Evolutionary conservation across 2,113 vertebrate species (phyloP), one percentile per base, ranked within the genome.

Genomic region (Neodon shergylaensis): DNA sequence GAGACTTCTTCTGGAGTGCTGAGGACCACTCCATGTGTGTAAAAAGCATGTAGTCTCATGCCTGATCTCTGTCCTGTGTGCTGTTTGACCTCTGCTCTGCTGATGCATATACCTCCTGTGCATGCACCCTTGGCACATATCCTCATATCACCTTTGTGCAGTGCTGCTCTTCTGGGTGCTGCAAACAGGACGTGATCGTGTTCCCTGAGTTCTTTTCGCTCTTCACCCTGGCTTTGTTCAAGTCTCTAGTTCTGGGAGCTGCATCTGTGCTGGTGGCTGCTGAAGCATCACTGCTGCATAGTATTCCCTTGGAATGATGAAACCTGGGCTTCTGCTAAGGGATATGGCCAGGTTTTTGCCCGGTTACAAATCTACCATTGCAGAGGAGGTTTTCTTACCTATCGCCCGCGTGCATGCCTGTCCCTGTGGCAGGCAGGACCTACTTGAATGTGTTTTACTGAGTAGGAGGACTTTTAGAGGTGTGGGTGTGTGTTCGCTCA

Each of bases 221-320:
- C 16, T 12, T 6, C 58, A 0, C 1, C 21, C 74, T 47, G 0
- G 1, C 2, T 17, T 42, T 61, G 26, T 42, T 68, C 44, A 8
- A 0, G 26, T 52, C 63, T 31, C 42, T 24, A 6, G 1, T 31
- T 49, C 14, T 3, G 2, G 19, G 83, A 58, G 72, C 28, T n/a
- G 33, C 3, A 0, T 36, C 66, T 8, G 39, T 24, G 65, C 85
- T 31, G 52, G 8, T 4, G 39, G 39, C 44, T n/a, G 36, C 19
- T 28, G 47, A 14, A 11, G 1, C n/a, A 8, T 58, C 33, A 0
- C 36, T 21, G 73, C 76, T 13, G 1, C 0, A 0, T 0, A 12
- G 24, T 22, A 36, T 19, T 31, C 66, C 33, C n/a, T 61, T 0
- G 1, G 16, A 12, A 22, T 12, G 16, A 6, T 11, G 22, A 36